phyloP scores from a whole-genome alignment of 1,140 invertebrate genomes.

The Drosophila erecta region DNA sequence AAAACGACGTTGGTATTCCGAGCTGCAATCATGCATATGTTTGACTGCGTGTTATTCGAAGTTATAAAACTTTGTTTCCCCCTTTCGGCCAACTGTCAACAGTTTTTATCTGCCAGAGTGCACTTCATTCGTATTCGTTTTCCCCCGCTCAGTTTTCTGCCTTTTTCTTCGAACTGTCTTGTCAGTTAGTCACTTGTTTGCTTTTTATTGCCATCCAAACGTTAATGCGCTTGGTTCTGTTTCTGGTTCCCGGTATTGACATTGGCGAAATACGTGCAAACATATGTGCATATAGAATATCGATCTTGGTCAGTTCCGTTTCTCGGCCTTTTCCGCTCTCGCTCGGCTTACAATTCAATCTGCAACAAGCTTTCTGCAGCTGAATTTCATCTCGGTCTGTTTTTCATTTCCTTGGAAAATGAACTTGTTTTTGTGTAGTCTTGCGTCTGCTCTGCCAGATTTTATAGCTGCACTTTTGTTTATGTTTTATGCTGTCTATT shows the following conservation, averaged over 20 bases:
- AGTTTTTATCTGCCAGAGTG: constrained; percentile 29
- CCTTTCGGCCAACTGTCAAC: constrained; percentile 16
- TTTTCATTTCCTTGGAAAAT: constrained; percentile 29
- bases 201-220: constrained; percentile 21
- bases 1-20: no score
- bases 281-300: constrained; percentile 29
- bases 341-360: constrained; percentile 19
- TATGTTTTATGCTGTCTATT: constrained; percentile 69
- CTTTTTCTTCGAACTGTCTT: constrained; percentile 31
- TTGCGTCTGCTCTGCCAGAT: constrained; percentile 22
- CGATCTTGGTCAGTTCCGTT: constrained; percentile 35
- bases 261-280: constrained; percentile 47
- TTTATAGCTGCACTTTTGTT: constrained; percentile 68
- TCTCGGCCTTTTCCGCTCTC: constrained; percentile 7
- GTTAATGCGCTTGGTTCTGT: constrained; percentile 15
- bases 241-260: constrained; percentile 52
- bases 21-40: neutral
- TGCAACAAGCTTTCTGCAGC: constrained; percentile 35
- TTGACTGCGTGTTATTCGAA: constrained; percentile 3
- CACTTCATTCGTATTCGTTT: neutral
- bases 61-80: constrained; percentile 13
- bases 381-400: constrained; percentile 20
- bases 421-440: constrained; percentile 20
- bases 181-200: constrained; percentile 46
- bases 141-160: constrained; percentile 1